These are phyloP conservation scores for Amphimallon solstitiale DNA, from an alignment of 2,888 invertebrate genomes.

Conservation along the genomic window DNA sequence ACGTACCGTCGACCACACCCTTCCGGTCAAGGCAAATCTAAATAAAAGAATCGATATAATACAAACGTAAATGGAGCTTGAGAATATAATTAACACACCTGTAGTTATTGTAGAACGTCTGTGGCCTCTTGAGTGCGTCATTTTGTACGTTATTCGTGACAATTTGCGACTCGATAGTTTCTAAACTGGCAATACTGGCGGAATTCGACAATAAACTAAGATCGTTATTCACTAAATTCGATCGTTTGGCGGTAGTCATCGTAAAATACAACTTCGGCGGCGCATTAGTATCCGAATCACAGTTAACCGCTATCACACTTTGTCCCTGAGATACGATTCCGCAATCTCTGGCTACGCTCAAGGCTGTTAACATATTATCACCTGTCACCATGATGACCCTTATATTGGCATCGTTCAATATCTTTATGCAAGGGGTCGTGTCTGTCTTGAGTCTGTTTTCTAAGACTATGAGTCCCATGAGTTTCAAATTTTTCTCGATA, in stretches of 20 bases:
- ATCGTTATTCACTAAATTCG: constrained; percentile 50
- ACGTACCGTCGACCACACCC: constrained; percentile 78
- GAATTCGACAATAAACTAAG: constrained; percentile 65
- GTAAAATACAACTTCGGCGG: constrained; percentile 66
- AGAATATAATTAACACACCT: constrained; percentile 31
- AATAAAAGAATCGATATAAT: constrained; percentile 57
- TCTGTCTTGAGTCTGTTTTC: constrained; percentile 94
- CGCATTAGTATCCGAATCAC: constrained; percentile 56
- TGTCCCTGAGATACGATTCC: constrained; percentile 77
- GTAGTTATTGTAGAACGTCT: constrained; percentile 48
- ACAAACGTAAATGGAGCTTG: constrained; percentile 15
- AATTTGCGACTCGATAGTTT: constrained; percentile 70
- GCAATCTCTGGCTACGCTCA: constrained; percentile 92
- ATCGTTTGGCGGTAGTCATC: constrained; percentile 59
- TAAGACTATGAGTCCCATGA: constrained; percentile 90
- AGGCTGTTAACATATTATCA: constrained; percentile 89
- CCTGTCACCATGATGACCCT: constrained; percentile 98
- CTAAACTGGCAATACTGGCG: constrained; percentile 71
- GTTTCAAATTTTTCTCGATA: constrained; percentile 83
- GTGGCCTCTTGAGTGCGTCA: constrained; percentile 43
- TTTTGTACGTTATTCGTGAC: constrained; percentile 40
- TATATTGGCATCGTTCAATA: constrained; percentile 85
- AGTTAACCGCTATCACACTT: constrained; percentile 63
- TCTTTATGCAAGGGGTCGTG: constrained; percentile 82
- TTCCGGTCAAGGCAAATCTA: constrained; percentile 73